Evolutionary conservation across 2,888 invertebrate species (phyloP), one percentile per base, ranked within the genome.

Genomic region (Diarsia brunnea): DNA sequence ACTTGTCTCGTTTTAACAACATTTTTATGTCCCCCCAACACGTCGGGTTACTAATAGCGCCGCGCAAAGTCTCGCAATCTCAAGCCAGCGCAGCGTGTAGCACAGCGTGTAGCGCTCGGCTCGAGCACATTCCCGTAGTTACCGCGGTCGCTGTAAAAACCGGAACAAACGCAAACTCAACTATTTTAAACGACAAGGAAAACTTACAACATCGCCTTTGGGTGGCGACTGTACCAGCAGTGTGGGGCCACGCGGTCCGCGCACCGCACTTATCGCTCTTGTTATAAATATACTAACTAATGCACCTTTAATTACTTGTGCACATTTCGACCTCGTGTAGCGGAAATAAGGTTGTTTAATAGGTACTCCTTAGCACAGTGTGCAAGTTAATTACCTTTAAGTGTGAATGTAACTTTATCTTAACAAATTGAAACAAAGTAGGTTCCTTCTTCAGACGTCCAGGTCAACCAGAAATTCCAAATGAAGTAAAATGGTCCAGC

Each of bases 131-230:
- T 60, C 68, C 63, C 24, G 21, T 66, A 64, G 71, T 61, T 47
- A 69, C 67, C 43, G 11, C 61, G n/a, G n/a, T 24, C 67, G 63
- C 61, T 68, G 72, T 80, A 76, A 81, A 85, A 81, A 84, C 75
- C 31, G 55, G 21, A 75, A 73, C 79, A 82, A 76, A 84, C 69
- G 78, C 75, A 58, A 77, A 83, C 72, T 63, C 63, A 75, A 82
- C 78, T 68, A 73, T 81, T 84, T 70, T 70, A 74, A 84, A 65
- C 79, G 67, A 77, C 78, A 65, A 63, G 43, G 80, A 85, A 86
- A 85, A 83, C 84, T 89, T 84, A 82, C 69, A 75, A 85, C 77
- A 75, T 82, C 74, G 73, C 80, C 78, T 85, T 89, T 85, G 79
- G 68, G 68, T 68, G 16, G 31, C 51, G 19, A 69, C 63, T 53